phyloP scores from a whole-genome alignment of 1,140 invertebrate genomes.

The Bombus waltoni region DNA sequence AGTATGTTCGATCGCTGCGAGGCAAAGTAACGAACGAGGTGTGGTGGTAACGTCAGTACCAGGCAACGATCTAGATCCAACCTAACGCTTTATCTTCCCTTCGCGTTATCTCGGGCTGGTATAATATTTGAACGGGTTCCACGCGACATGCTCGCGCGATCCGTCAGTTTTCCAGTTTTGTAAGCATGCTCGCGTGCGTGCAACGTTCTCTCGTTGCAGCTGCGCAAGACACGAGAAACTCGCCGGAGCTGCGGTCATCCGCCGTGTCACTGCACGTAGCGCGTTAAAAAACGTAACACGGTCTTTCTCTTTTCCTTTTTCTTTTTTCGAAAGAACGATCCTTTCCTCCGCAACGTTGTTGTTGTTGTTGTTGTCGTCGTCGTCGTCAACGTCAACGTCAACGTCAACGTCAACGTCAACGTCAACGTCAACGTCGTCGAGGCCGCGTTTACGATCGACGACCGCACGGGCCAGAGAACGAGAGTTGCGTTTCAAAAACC shows the following conservation, averaged over 20 bases:
- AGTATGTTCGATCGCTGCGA: neutral
- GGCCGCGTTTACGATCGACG: slow-evolving; percentile 52
- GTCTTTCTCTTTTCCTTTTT: neutral
- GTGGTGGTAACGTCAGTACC: too few species aligned
- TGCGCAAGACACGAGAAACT: neutral
- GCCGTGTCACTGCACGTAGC: slow-evolving; percentile 52
- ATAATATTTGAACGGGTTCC: slow-evolving; percentile 5
- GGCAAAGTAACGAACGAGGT: too few species aligned
- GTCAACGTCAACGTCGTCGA: slow-evolving; percentile 33
- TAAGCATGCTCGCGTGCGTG: slow-evolving; percentile 23
- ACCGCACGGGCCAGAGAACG: slow-evolving; percentile 47
- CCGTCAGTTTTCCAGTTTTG: slow-evolving; percentile 32
- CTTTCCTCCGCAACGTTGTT: neutral
- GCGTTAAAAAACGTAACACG: slow-evolving; percentile 42
- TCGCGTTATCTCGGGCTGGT: neutral
- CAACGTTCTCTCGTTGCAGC: slow-evolving; percentile 1
- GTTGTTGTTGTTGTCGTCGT: neutral
- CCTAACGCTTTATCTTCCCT: neutral
- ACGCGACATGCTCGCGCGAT: slow-evolving; percentile 27
- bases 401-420: slow-evolving; percentile 32
- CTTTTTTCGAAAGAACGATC: neutral
- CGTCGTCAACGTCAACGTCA: slow-evolving; percentile 1
- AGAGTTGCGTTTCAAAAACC: slow-evolving; percentile 68
- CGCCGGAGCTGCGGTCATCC: slow-evolving; percentile 48
- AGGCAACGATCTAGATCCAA: neutral